Conservation (phyloP, 2,888 invertebrate species). For the Trissolcus brochymenae region DNA sequence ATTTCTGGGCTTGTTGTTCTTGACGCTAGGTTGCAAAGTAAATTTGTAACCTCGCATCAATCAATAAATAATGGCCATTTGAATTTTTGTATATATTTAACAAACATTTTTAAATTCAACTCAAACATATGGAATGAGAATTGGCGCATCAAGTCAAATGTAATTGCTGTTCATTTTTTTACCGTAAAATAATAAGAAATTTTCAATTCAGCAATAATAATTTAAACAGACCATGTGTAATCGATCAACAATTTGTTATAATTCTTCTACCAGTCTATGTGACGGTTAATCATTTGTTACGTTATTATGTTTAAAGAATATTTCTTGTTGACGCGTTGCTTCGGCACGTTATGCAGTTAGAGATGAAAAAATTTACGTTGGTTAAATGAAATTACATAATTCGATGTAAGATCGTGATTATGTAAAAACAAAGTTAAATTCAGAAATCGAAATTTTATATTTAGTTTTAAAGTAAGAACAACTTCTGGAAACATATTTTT, state of each 20-base stretch:
- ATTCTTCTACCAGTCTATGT: constrained; percentile 27
- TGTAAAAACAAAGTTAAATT: constrained; percentile 37
- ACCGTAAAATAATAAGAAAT: background rate
- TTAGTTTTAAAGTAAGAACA: constrained; percentile 37
- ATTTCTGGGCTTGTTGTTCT: constrained; percentile 18
- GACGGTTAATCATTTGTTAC: constrained; percentile 32
- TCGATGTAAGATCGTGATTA: constrained; percentile 34
- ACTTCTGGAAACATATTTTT: constrained; percentile 26
- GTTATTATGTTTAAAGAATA: constrained; percentile 30
- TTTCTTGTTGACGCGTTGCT: constrained; percentile 37
- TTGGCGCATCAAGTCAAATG: background rate
- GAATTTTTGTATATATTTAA: too few species aligned
- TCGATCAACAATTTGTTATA: constrained; percentile 10
- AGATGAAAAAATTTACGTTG: constrained; percentile 28
- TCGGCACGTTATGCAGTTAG: constrained; percentile 42
- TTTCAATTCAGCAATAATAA: constrained; percentile 40
- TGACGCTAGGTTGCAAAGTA: constrained; percentile 13
- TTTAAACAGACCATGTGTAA: constrained; percentile 15
- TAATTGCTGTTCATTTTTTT: constrained; percentile 7
- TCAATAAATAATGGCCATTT: too few species aligned
- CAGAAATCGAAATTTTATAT: constrained; percentile 48
- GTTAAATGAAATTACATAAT: constrained; percentile 16
- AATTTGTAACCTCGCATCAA: constrained; percentile 15
- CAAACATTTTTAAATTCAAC: background rate
- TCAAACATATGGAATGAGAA: constrained; percentile 2